Evolutionary conservation across 2,888 invertebrate species (phyloP), one percentile per base, ranked within the genome.

Genomic region (Chironomus riparius): DNA sequence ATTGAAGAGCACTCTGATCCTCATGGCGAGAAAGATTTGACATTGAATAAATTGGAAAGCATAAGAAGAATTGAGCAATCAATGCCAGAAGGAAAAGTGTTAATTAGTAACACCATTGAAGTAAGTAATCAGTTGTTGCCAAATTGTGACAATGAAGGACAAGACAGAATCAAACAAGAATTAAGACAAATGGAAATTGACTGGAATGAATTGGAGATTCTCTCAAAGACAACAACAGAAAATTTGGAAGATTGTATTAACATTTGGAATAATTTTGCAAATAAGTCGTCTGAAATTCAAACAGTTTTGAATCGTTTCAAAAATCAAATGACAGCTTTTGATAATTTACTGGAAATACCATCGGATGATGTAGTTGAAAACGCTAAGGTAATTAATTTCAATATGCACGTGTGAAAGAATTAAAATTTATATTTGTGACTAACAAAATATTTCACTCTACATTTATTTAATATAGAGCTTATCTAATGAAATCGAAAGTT

Each of bases 1-100:
- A 88, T 94, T 38, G 94, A 95, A 80, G 91, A 93, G 79, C 91
- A 92, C 79, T 90, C 92, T 3, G 94, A 95, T 82, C 91, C 93
- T 0, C 95, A 95, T 81, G 95, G 95, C 3, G 95, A 96, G 81
- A 91, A 92, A 79, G 90, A 91, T 71, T 88, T 89, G 75, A 90
- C 92, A 0, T 86, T 91, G 76, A 89, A 91, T 79, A 93, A 94
- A 81, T 88, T 93, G 47, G 88, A 88, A 70, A 92, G 90, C 80
- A 88, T 95, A 28, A 88, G 88, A 73, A 88, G 90, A 79, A 89
- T 94, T 70, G 87, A 88, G 10, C 85, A 86, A 21, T 87, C 89
- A 0, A 84, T 94, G 78, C 87, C 90, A 0, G 90, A 91, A 82
- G 93, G 91, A 71, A 92, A 92, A 81, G 86, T 87, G 1, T 81